Evolutionary conservation across 2,113 vertebrate genomes (phyloP).

Genomic region (Tapirus terrestris): DNA sequence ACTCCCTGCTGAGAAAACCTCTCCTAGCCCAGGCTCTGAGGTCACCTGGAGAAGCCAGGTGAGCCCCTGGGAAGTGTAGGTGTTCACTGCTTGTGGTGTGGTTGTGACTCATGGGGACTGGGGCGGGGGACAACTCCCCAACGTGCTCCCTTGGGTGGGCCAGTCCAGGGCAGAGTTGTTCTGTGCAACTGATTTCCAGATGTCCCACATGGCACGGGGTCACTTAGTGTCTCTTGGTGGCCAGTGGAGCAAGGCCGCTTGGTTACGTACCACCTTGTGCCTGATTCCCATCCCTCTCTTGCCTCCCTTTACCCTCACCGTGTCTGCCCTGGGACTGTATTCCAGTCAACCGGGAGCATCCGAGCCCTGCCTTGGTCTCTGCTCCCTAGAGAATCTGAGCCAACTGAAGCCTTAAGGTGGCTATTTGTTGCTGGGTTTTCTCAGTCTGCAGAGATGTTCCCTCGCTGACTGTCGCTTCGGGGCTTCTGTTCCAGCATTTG

Average conservation of each 20-base stretch:
- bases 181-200: background rate
- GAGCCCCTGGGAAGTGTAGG: background rate
- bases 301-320: background rate
- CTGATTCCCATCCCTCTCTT: background rate
- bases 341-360: accelerated
- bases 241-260: background rate
- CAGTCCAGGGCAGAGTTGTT: background rate
- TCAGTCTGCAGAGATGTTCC: background rate
- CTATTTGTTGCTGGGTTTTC: background rate
- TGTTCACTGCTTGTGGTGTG: background rate
- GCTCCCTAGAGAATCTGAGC: background rate
- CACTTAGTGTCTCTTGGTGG: background rate
- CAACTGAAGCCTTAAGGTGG: background rate
- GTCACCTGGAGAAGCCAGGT: background rate
- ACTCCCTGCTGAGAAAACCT: background rate
- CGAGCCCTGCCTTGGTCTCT: background rate
- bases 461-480: too few relatives aligned
- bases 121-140: too few relatives aligned
- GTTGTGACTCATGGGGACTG: too few relatives aligned
- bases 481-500: background rate
- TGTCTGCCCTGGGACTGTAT: too few relatives aligned
- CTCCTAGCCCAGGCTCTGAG: background rate
- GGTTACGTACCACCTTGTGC: background rate
- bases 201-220: background rate
- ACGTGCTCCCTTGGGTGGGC: background rate